Evolutionary conservation across 2,113 vertebrate genomes (phyloP).

Genomic region (Ameiurus melas): DNA sequence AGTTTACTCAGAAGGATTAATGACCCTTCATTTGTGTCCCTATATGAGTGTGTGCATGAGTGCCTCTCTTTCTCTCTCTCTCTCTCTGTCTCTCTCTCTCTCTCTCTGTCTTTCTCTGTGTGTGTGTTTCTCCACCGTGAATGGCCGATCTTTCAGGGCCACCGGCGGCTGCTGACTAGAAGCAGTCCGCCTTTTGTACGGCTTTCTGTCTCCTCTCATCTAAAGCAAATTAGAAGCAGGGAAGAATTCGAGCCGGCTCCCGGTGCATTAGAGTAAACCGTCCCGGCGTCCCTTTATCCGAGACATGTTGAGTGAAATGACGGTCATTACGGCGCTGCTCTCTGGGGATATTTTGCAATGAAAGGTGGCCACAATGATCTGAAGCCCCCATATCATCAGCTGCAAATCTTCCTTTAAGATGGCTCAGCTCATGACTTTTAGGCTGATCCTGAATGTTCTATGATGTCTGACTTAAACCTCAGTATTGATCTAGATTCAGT

Average conservation of each 20-base stretch:
- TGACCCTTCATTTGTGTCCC: conserved; percentile 82
- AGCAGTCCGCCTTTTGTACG: conserved; percentile 92
- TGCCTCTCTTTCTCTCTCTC: conserved; percentile 37
- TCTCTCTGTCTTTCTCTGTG: conserved; percentile 33
- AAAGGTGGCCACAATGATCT: conserved; percentile 49
- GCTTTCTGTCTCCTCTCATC: conserved; percentile 91
- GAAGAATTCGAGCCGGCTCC: conserved; percentile 77
- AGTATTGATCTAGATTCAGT: neutral
- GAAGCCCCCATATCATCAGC: conserved; percentile 49
- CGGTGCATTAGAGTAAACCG: conserved; percentile 78
- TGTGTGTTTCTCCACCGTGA: conserved; percentile 76
- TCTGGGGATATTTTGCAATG: conserved; percentile 50
- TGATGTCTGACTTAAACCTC: conserved; percentile 15
- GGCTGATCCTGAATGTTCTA: conserved; percentile 17
- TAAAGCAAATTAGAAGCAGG: conserved; percentile 92
- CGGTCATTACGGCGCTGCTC: conserved; percentile 61
- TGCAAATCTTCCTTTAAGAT: conserved; percentile 48
- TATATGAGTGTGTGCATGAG: conserved; percentile 43
- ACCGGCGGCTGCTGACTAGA: conserved; percentile 80
- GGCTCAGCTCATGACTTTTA: conserved; percentile 25
- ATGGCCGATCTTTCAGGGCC: conserved; percentile 86
- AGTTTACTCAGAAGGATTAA: conserved; percentile 87
- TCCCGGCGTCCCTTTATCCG: conserved; percentile 73
- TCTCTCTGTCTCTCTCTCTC: conserved; percentile 35
- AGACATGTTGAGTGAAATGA: conserved; percentile 68